phyloP scores from a whole-genome alignment of 2,888 invertebrate genomes.

The Epirrhoe tristata region DNA sequence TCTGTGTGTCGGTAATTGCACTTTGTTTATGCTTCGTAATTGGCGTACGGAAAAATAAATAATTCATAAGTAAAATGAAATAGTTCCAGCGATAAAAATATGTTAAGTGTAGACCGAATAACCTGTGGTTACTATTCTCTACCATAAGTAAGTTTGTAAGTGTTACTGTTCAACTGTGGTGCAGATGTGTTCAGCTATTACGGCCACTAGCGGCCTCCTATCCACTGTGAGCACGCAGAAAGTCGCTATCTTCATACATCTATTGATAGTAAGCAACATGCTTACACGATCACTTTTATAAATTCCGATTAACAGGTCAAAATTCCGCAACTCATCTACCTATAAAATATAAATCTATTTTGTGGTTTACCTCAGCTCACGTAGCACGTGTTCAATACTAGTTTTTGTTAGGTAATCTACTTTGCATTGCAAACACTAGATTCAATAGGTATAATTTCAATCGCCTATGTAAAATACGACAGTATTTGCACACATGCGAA shows the following conservation, averaged over 20 bases:
- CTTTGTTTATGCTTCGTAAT: neutral
- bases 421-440: neutral
- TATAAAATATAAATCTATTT: neutral
- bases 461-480: neutral
- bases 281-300: no score
- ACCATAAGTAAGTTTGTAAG: neutral
- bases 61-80: neutral
- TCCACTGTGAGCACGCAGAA: no score
- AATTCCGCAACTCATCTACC: neutral
- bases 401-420: neutral
- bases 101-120: neutral
- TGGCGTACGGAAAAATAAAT: neutral
- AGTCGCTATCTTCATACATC: no score
- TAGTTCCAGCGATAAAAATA: neutral
- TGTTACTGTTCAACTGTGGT: neutral
- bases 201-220: neutral
- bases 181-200: neutral
- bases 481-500: neutral
- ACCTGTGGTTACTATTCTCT: neutral
- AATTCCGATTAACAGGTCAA: no score
- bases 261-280: no score
- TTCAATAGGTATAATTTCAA: neutral
- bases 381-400: neutral
- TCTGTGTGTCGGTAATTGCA: neutral
- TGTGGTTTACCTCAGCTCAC: neutral